A percentile compares a stretch with the other conserved stretches of the same genome.
Evolutionary conservation across 2,113 vertebrate species (phyloP).

Genomic region (Peucedramus taeniatus): DNA sequence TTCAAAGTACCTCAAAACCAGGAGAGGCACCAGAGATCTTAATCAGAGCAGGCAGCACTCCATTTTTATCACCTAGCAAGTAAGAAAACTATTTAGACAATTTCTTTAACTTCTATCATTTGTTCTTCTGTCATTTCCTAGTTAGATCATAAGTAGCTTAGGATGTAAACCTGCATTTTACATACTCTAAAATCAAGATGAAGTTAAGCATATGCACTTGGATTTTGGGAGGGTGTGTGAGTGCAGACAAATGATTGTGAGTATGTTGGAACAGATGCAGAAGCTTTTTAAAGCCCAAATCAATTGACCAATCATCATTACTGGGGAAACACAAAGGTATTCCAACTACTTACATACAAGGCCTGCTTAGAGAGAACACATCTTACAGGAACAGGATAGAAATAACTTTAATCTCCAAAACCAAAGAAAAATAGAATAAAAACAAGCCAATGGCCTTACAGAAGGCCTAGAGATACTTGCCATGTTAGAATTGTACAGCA

Average conservation of each 20-base stretch:
- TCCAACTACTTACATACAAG: rapidly evolving
- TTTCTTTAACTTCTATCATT: background rate
- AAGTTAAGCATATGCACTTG: background rate
- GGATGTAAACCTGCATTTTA: background rate
- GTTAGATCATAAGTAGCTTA: background rate
- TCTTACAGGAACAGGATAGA: background rate
- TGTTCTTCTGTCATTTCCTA: background rate
- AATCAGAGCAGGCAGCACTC: background rate
- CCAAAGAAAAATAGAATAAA: background rate
- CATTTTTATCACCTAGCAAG: background rate
- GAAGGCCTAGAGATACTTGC: background rate
- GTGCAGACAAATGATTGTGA: background rate
- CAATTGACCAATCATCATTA: too few relatives aligned
- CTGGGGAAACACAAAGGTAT: background rate
- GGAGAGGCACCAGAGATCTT: background rate
- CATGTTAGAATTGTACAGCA: background rate
- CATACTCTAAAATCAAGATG: background rate
- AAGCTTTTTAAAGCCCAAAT: background rate
- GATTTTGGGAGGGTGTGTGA: background rate
- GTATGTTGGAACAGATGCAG: background rate
- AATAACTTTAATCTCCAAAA: background rate
- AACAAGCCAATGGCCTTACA: background rate
- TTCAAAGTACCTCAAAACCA: background rate
- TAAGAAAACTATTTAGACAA: background rate
- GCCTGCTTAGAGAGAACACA: background rate